Percentiles rank a stretch among this genome's conserved stretches.
Evolutionary conservation across 2,888 invertebrate species (phyloP).

Genomic region (Phoronis australis): DNA sequence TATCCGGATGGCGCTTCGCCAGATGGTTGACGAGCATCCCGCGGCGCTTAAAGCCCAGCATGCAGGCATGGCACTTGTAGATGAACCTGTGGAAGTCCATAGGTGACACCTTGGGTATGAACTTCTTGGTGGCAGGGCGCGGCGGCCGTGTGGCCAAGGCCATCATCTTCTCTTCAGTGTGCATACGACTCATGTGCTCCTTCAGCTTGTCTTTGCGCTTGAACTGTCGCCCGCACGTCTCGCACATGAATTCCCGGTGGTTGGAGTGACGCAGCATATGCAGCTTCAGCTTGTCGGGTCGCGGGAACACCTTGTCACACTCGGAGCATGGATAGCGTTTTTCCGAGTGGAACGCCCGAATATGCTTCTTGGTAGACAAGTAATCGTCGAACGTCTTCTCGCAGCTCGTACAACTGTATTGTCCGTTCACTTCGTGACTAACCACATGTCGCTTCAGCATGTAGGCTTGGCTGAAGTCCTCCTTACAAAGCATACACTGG

Average conservation of each 20-base stretch:
- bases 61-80: slow-evolving; percentile 71
- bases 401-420: slow-evolving; percentile 68
- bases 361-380: slow-evolving; percentile 67
- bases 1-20: slow-evolving; percentile 65
- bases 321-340: slow-evolving; percentile 64
- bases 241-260: slow-evolving; percentile 67
- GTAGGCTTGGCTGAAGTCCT: slow-evolving; percentile 24
- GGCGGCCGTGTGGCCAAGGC: slow-evolving; percentile 19
- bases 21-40: slow-evolving; percentile 83
- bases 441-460: slow-evolving; percentile 64
- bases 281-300: slow-evolving; percentile 66
- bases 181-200: slow-evolving; percentile 68
- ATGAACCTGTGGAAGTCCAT: slow-evolving; percentile 69
- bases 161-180: slow-evolving; percentile 56
- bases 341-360: slow-evolving; percentile 68
- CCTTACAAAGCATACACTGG: slow-evolving; percentile 73
- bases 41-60: slow-evolving; percentile 73
- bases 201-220: slow-evolving; percentile 65
- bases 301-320: slow-evolving; percentile 67
- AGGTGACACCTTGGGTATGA: slow-evolving; percentile 60
- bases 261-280: slow-evolving; percentile 67
- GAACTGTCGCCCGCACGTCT: slow-evolving; percentile 71
- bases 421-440: slow-evolving; percentile 62
- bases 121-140: slow-evolving; percentile 52
- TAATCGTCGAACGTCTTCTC: slow-evolving; percentile 65